Base-by-base conservation (phyloP, 2,888 invertebrate species). In the Dicranocentrus wangi region DNA sequence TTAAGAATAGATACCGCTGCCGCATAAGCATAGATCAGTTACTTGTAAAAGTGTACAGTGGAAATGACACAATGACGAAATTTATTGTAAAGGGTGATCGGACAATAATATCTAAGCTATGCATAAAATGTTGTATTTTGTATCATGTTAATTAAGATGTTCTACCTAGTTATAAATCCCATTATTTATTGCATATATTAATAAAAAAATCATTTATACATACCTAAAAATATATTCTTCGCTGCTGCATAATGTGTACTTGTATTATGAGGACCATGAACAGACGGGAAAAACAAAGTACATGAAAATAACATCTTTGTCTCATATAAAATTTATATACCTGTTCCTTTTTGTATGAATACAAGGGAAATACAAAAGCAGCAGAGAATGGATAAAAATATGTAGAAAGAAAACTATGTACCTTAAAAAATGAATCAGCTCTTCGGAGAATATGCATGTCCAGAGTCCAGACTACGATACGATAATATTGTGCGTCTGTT, bases 1-100 rank as follows among this genome's bases (percentile, higher is more conserved):
- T 81, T 81, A 81, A 75, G 69, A 53, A 65, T 53, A 63, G 23
- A 79, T 39, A 73, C 75, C 73, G 66, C 81, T 81, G 70, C 75
- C 75, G 76, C 76, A 55, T 55, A 3, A 47, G 32, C 32, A 73
- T 80, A 28, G 66, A 72, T n/a, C n/a, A n/a, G n/a, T n/a, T n/a
- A n/a, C n/a, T n/a, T n/a, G 15, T 58, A 61, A 60, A 69, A 23
- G 55, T 66, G 19, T 66, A 69, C 69, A 61, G 55, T 58, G 61
- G 70, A 58, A 69, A 10, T 58, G 19, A 61, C 19, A 32, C 32
- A 10, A n/a, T 47, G 47, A 47, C n/a, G 47, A 47, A 47, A 47
- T 47, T 2, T 47, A 51, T 23, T 61, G 51, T 17, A 60, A 28
- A 61, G 72, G 61, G 42, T 70, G 43, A 32, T 47, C 51, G 27